Conservation (phyloP, 2,888 invertebrate genomes). For the Scaptomyza caliginosa region DNA sequence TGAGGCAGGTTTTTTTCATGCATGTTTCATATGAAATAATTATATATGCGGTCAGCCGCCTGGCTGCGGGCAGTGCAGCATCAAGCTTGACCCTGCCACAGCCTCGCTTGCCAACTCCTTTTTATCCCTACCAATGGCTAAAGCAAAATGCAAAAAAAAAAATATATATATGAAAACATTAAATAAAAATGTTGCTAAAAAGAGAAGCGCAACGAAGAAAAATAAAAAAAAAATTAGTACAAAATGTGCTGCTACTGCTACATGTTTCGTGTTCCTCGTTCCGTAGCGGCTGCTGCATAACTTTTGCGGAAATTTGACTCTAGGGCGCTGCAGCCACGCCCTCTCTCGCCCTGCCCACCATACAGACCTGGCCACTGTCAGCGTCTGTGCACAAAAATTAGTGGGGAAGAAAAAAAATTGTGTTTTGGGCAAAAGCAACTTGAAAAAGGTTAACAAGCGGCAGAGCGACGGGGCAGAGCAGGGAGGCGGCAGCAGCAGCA, state of each 20-base stretch:
- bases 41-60: constrained; percentile 74
- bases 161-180: constrained; percentile 12
- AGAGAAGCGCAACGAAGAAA: constrained; percentile 16
- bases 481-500: too few species aligned
- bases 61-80: constrained; percentile 68
- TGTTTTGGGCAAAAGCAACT: constrained; percentile 50
- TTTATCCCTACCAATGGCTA: constrained; percentile 36
- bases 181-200: constrained; percentile 37
- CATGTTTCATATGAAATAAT: constrained; percentile 77
- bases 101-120: neutral
- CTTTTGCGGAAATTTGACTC: constrained; percentile 76
- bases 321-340: constrained; percentile 49
- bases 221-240: constrained; percentile 22
- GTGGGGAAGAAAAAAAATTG: constrained; percentile 40
- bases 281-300: constrained; percentile 72
- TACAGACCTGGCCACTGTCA: constrained; percentile 28
- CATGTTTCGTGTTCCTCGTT: constrained; percentile 53
- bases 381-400: constrained; percentile 65
- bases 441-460: constrained; percentile 76
- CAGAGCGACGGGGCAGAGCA: constrained; percentile 46
- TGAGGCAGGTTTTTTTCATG: constrained; percentile 28
- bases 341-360: neutral
- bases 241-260: constrained; percentile 55
- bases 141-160: constrained; percentile 9
- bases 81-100: constrained; percentile 15